These are phyloP conservation scores for Natator depressus DNA, from an alignment of 2,113 vertebrate species.

Conservation along the genomic window DNA sequence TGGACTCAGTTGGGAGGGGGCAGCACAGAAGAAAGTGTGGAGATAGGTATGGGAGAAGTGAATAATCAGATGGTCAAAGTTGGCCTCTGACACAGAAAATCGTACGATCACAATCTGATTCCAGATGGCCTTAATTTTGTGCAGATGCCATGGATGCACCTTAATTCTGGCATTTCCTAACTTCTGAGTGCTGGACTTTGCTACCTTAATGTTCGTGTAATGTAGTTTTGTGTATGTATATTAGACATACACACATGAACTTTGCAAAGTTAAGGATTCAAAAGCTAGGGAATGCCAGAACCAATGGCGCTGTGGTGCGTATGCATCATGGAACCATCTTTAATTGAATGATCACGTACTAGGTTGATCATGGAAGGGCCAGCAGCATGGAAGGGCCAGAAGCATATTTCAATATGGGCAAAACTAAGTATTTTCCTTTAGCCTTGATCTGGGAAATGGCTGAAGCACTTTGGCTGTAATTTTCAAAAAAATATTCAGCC, in stretches of 20 bases:
- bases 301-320: not conserved
- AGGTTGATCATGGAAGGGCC: rapidly evolving
- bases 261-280: not conserved
- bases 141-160: rapidly evolving
- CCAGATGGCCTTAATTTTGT: not conserved
- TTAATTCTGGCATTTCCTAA: not conserved
- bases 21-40: not conserved
- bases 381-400: not conserved
- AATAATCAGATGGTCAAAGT: not conserved
- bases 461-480: not conserved
- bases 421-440: not conserved
- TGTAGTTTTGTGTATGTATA: not conserved
- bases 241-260: not conserved
- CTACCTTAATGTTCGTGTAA: not conserved
- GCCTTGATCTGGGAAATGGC: not conserved
- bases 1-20: not conserved
- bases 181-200: not conserved
- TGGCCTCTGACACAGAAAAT: not conserved
- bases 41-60: not conserved
- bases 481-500: not conserved
- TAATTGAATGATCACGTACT: not conserved
- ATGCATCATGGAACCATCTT: not conserved
- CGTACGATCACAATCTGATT: not conserved
- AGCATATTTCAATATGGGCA: not conserved
- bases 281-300: not conserved